Evolutionary conservation across 2,888 invertebrate species (phyloP), one percentile per base, ranked within the genome.

Genomic region (Diabrotica balteata): DNA sequence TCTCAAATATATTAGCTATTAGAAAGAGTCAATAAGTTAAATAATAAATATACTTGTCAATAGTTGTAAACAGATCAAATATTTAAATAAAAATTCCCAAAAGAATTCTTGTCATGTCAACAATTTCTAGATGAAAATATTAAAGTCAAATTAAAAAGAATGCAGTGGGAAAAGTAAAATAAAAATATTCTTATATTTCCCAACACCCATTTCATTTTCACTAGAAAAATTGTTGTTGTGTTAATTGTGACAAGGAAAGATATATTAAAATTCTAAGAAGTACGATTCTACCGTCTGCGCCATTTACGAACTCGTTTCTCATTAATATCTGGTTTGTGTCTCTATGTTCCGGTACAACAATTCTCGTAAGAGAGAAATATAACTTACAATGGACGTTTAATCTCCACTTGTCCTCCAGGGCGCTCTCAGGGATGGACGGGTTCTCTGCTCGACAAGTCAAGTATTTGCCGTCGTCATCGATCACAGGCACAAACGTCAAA

Each of bases 381-480:
- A 73, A 82, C 93, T 94, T 88, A 94, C 95, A 95, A 84, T 94
- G 93, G 80, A 95, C 94, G 84, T 93, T 91, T 81, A 95, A 89
- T 79, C 91, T 87, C 93, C 93, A 94, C 87, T 91, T 93, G 86
- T 94, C 94, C 86, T 95, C 95, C 69, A 94, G 88, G 72, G 90
- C 90, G 75, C 93, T 93, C 84, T 92, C 92, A 67, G 90, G 89
- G 81, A 95, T 93, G 85, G 89, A 90, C 82, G 93, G 93, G 88
- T 95, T 95, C 86, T 94, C 94, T 60, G 94, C 93, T 77, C 94
- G 89, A 84, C 95, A 95, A 75, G 93, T 93, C 85, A 95, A 89
- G 87, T 92, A 92, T 86, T 93, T 94, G 77, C 94, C 94, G 83
- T 95, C 94, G 85, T 95, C 95, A 80, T 94, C 94, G 78, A 94